Percentiles rank a stretch among this genome's conserved stretches.
Conservation (phyloP, 1,140 invertebrate genomes). For the Drosophila pseudoananassae region DNA sequence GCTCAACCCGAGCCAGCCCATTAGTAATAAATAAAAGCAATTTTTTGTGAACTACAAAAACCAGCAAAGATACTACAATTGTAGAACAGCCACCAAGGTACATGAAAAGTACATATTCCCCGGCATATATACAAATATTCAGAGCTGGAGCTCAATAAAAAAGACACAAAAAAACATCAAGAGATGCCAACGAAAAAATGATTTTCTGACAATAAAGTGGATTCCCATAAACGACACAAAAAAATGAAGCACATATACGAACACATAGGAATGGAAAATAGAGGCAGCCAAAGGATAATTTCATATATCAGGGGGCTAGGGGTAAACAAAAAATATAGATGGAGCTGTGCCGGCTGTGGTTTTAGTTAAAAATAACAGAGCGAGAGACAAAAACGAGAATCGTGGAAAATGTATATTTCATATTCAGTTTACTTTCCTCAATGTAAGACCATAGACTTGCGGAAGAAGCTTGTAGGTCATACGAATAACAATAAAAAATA, state of each 20-base stretch:
- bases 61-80: constrained; percentile 29
- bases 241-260: constrained; percentile 15
- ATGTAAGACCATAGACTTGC: background rate
- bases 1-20: constrained; percentile 38
- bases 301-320: constrained; percentile 11
- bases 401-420: constrained; percentile 51
- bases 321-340: background rate
- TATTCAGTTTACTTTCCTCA: constrained; percentile 14
- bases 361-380: constrained; percentile 61
- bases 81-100: constrained; percentile 12
- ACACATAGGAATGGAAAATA: constrained; percentile 14
- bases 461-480: constrained; percentile 7
- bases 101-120: constrained; percentile 3
- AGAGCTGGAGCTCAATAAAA: constrained; percentile 47
- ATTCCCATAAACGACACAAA: constrained; percentile 39
- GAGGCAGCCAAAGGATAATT: constrained; percentile 54
- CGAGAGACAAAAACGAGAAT: constrained; percentile 44
- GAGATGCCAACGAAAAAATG: constrained; percentile 51
- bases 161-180: constrained; percentile 24
- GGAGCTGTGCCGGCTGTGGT: constrained; percentile 47
- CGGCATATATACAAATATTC: constrained; percentile 16
- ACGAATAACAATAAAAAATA: background rate
- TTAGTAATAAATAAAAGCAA: constrained; percentile 64
- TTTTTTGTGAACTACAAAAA: constrained; percentile 36
- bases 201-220: constrained; percentile 64